Evolutionary conservation across 2,797 vertebrate species (phyloP).

Genomic region (Thunnus albacares): DNA sequence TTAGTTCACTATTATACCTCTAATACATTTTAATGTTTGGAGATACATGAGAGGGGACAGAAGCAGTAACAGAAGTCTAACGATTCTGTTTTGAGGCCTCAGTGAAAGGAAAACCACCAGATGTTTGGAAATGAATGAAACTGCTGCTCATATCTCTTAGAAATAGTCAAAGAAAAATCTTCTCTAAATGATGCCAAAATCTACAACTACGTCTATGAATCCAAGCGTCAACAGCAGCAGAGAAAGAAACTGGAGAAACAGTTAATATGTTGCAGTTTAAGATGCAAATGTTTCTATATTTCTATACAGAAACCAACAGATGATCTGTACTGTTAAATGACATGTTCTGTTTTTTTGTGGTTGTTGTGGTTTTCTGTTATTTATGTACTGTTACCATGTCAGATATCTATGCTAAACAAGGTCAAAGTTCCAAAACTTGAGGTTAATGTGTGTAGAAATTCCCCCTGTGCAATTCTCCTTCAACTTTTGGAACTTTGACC

Average conservation of each 20-base stretch:
- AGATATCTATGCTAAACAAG: too few relatives aligned
- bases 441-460: too few relatives aligned
- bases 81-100: not conserved
- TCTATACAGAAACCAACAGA: too few relatives aligned
- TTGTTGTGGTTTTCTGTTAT: too few relatives aligned
- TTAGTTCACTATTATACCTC: not conserved
- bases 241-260: not conserved
- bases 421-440: too few relatives aligned
- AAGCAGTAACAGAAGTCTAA: not conserved
- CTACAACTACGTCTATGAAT: not conserved
- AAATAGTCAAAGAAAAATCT: not conserved
- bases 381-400: too few relatives aligned
- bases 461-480: too few relatives aligned
- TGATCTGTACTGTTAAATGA: not conserved
- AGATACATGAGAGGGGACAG: not conserved
- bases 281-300: not conserved
- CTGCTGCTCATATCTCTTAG: not conserved
- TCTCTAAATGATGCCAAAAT: not conserved
- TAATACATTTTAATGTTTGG: constrained; percentile 3
- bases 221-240: not conserved
- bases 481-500: too few relatives aligned
- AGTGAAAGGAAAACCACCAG: constrained; percentile 18
- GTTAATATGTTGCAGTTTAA: not conserved
- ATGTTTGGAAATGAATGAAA: constrained; percentile 34
- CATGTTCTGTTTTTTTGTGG: too few relatives aligned